Base-by-base conservation (phyloP, 2,888 invertebrate species). In the Ophion ventricosus region DNA sequence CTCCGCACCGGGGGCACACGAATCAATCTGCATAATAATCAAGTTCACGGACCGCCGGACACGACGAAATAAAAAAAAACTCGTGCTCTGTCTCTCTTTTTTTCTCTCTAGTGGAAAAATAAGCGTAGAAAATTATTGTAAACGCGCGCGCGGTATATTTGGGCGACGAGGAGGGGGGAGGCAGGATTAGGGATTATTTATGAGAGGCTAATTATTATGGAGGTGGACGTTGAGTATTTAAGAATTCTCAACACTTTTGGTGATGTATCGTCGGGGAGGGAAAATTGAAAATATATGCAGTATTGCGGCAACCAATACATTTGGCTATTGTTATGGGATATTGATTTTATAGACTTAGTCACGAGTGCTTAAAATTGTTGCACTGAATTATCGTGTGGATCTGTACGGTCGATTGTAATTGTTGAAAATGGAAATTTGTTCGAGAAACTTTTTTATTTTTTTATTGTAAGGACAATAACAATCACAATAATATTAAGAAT, bases 1-100 rank as follows among this genome's bases (percentile, higher is more conserved):
- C 61, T 64, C 61, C 17, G 26, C 40, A 14, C 49, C 17, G 49
- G 23, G n/a, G n/a, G 57, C 25, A 40, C 57, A 57, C 23, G 66
- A 57, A 76, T 76, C 57, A 57, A 76, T 76, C 26, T 76, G 29
- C 67, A 76, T 76, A 57, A 67, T 76, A 76, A 76, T 67, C 14
- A 57, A 76, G 67, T 76, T 76, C 76, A 76, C 57, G 76, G 43
- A 76, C 76, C 67, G n/a, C 56, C 25, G 56, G 43, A 43, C 35
- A 43, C 35, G 49, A 14, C 25, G 49, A 17, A 67, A 67, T 54
- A 25, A 29, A 25, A 43, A 67, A 23, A 56, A 17, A 26, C 56
- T 56, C 29, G 20, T 11, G 49, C 49, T 49, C 14, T 49, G 49
- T 49, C 49, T 56, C 54, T 56, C 20, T 70, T 54, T 26, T 20